Conservation (phyloP, 2,113 vertebrate species). For the Mobula hypostoma region DNA sequence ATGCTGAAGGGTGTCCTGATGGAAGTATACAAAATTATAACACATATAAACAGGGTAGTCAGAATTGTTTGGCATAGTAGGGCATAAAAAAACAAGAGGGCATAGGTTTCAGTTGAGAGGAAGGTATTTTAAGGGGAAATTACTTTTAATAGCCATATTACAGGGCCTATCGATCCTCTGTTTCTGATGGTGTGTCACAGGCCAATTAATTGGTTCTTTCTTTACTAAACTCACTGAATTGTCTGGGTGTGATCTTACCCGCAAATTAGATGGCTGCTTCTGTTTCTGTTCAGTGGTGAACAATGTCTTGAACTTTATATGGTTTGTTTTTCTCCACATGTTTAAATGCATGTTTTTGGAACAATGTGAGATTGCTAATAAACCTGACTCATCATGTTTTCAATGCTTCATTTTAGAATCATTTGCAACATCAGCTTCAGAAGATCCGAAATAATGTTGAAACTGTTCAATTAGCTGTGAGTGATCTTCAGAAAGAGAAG, state of each 20-base stretch:
- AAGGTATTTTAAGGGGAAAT: too few species aligned
- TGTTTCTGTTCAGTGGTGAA: background rate
- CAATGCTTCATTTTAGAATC: background rate
- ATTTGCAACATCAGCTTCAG: slow-evolving; percentile 26
- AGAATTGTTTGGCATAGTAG: too few species aligned
- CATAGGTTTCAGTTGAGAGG: too few species aligned
- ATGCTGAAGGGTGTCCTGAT: too few species aligned
- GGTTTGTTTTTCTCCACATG: background rate
- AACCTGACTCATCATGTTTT: background rate
- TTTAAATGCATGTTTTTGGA: background rate
- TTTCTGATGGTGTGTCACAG: background rate
- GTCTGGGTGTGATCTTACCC: background rate
- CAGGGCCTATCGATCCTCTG: background rate
- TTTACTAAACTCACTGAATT: background rate
- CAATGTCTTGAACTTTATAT: background rate
- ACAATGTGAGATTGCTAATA: background rate
- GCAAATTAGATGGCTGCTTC: background rate
- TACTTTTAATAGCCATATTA: too few species aligned
- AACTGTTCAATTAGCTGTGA: background rate
- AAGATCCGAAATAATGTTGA: slow-evolving; percentile 13
- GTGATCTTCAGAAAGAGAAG: slow-evolving; percentile 16
- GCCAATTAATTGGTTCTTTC: too few species aligned
- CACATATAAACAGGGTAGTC: too few species aligned
- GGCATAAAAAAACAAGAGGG: too few species aligned
- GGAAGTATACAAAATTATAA: too few species aligned